Conservation (phyloP, 2,888 invertebrate species). For the Polylopha cassiicola region DNA sequence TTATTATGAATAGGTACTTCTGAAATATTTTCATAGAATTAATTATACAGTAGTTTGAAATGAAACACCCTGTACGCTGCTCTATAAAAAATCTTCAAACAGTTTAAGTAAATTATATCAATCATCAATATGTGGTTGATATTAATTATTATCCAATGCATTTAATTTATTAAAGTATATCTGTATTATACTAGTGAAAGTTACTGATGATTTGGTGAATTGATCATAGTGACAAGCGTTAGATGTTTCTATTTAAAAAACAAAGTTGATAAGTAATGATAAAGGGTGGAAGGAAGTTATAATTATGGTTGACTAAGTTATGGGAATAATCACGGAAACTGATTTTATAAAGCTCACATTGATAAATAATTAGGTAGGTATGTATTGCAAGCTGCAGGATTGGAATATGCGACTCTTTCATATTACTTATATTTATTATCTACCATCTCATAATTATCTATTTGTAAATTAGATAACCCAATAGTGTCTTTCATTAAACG, state of each 20-base stretch:
- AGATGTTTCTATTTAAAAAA: not conserved
- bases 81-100: constrained; percentile 23
- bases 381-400: too few relatives aligned
- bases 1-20: too few relatives aligned
- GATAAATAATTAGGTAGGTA: too few relatives aligned
- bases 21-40: constrained; percentile 20
- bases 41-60: not conserved
- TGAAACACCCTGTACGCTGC: constrained; percentile 31
- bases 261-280: not conserved
- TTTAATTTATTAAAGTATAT: constrained; percentile 37
- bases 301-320: too few relatives aligned
- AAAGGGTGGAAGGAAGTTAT: too few relatives aligned
- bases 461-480: too few relatives aligned
- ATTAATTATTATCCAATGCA: constrained; percentile 42
- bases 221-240: constrained; percentile 18
- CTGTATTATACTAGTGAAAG: constrained; percentile 38
- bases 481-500: too few relatives aligned
- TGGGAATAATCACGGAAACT: not conserved
- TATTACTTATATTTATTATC: too few relatives aligned
- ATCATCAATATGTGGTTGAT: constrained; percentile 41
- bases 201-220: constrained; percentile 35
- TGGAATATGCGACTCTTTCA: too few relatives aligned
- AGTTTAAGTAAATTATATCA: constrained; percentile 42
- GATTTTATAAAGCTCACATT: not conserved
- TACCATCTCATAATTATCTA: too few relatives aligned